Conservation (phyloP, 2,888 invertebrate genomes). For the Operophtera brumata region DNA sequence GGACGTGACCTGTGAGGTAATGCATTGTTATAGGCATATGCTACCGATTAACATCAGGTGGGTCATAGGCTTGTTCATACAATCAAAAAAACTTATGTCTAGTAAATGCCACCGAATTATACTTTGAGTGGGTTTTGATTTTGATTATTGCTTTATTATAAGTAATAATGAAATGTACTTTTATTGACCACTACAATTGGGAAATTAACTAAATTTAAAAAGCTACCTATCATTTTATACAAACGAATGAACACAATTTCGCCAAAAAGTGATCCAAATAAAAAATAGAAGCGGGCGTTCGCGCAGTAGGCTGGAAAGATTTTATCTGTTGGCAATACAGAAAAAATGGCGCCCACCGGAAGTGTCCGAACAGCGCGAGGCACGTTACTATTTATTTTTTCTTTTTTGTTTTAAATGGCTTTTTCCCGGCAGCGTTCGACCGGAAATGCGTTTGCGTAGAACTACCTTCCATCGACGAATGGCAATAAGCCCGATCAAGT, state of each 20-base stretch:
- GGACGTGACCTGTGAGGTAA: too few relatives aligned
- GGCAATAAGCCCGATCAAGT: constrained; percentile 57
- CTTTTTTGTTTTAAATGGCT: constrained; percentile 80
- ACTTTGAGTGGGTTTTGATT: too few relatives aligned
- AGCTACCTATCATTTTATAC: constrained; percentile 11
- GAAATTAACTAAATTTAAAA: too few relatives aligned
- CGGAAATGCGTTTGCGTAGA: constrained; percentile 81
- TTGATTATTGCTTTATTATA: too few relatives aligned
- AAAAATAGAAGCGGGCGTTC: constrained; percentile 70
- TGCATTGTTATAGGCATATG: too few relatives aligned
- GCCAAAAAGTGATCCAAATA: constrained; percentile 70
- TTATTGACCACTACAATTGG: too few relatives aligned
- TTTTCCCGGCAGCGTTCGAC: constrained; percentile 78
- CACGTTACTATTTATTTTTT: constrained; percentile 75
- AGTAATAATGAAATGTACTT: too few relatives aligned
- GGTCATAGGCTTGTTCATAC: too few relatives aligned
- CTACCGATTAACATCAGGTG: too few relatives aligned
- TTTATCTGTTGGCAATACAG: constrained; percentile 81
- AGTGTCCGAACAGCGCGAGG: constrained; percentile 79
- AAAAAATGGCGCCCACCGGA: constrained; percentile 82
- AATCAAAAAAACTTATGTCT: too few relatives aligned
- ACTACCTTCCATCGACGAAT: constrained; percentile 64
- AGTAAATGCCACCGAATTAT: too few relatives aligned
- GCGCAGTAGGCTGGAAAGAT: constrained; percentile 80
- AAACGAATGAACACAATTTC: constrained; percentile 53